Evolutionary conservation across 2,113 vertebrate genomes (phyloP).

Genomic region (Brachyistius frenatus): DNA sequence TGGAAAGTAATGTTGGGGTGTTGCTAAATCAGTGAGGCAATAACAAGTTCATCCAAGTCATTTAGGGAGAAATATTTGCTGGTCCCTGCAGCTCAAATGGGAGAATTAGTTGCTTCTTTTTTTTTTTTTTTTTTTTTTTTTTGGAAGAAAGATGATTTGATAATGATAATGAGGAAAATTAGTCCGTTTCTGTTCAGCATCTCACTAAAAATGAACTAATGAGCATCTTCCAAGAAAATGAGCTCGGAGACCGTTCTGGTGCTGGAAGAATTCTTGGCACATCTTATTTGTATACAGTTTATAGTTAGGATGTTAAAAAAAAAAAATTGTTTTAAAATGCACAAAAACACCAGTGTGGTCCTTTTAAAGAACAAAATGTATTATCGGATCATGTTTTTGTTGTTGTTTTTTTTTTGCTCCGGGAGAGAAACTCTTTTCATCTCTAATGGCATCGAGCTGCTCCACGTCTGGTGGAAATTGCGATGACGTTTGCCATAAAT

Average conservation of each 20-base stretch:
- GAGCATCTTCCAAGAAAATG: neutral
- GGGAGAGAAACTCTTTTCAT: neutral
- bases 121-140: too few species aligned
- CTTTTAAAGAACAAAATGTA: constrained; percentile 11
- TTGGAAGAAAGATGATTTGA: too few species aligned
- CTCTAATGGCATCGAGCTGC: neutral
- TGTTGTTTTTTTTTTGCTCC: neutral
- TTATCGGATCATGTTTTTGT: neutral
- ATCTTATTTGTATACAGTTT: neutral
- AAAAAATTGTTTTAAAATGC: too few species aligned
- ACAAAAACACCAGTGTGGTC: neutral
- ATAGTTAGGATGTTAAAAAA: neutral
- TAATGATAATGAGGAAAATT: too few species aligned
- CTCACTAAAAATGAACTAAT: neutral
- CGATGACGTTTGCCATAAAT: constrained; percentile 48
- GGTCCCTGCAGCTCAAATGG: too few species aligned
- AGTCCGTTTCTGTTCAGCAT: neutral
- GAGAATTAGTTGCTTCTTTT: too few species aligned
- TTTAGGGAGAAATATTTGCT: too few species aligned
- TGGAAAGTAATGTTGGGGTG: too few species aligned
- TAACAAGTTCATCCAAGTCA: too few species aligned
- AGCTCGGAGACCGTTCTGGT: neutral
- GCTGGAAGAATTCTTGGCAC: neutral
- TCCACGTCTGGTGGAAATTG: constrained; percentile 5
- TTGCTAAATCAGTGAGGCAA: too few species aligned